Conservation (phyloP, 1,140 invertebrate species). For the Trichomalopsis sarcophagae region DNA sequence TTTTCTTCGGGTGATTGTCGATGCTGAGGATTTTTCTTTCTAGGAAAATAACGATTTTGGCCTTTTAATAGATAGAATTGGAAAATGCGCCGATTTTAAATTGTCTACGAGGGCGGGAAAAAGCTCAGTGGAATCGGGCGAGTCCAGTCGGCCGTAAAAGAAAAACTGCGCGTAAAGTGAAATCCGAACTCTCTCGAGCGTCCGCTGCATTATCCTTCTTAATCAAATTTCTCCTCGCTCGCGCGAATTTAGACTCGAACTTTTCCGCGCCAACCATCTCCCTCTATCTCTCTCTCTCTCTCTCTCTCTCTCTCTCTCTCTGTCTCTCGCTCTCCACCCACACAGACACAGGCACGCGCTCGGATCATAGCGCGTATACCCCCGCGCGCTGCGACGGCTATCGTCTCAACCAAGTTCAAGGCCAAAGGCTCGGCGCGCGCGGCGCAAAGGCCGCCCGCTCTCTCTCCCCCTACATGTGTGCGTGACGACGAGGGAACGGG, state of each 20-base stretch:
- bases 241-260: neutral
- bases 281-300: neutral
- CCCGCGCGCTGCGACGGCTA: conserved; percentile 71
- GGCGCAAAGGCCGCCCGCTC: conserved; percentile 72
- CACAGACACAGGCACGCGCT: conserved; percentile 1
- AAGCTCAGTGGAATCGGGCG: neutral
- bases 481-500: conserved; percentile 14
- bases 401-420: conserved; percentile 83
- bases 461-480: neutral
- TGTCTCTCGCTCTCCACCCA: neutral
- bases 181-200: too few species aligned
- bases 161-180: too few species aligned
- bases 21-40: neutral
- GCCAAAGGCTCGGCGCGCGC: conserved; percentile 71
- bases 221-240: neutral
- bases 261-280: neutral
- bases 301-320: neutral
- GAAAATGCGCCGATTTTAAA: neutral
- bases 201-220: too few species aligned
- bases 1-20: neutral
- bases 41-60: too few species aligned
- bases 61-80: too few species aligned
- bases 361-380: neutral
- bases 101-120: too few species aligned
- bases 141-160: neutral